phyloP scores from a whole-genome alignment of 1,140 invertebrate genomes.

The Trinorchestia longiramus region DNA sequence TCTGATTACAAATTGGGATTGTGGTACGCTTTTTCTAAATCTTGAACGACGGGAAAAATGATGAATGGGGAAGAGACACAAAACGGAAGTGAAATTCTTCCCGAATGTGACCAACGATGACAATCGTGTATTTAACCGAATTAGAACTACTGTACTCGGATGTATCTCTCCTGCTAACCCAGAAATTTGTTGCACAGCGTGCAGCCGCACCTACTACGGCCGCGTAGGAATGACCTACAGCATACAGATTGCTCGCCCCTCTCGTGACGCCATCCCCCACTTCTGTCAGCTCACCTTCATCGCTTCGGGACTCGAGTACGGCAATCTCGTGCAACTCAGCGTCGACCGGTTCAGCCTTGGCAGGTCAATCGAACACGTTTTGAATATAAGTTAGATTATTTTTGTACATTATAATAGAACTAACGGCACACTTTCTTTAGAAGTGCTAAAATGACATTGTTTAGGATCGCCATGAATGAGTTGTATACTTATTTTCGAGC shows the following conservation, averaged over 20 bases:
- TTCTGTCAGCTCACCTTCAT: slow-evolving; percentile 90
- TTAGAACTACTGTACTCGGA: neutral
- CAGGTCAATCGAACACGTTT: neutral
- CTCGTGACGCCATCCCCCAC: slow-evolving; percentile 81
- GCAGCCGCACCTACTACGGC: slow-evolving; percentile 85
- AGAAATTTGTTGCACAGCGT: slow-evolving; percentile 74
- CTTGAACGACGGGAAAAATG: no score
- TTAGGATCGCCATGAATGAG: no score
- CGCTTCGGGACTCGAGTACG: slow-evolving; percentile 84
- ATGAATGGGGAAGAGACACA: no score
- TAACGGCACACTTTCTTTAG: no score
- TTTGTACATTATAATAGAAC: no score
- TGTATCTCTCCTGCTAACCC: neutral
- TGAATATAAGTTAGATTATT: no score
- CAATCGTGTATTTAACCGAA: neutral
- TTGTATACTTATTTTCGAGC: no score
- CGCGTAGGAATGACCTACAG: slow-evolving; percentile 83
- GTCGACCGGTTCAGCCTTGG: slow-evolving; percentile 30
- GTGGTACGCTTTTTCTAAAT: no score
- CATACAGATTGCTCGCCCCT: slow-evolving; percentile 77
- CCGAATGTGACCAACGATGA: neutral
- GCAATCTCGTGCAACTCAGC: slow-evolving; percentile 85
- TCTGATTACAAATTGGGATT: no score
- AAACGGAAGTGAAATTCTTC: no score
- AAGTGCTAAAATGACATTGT: no score